Evolutionary conservation across 2,888 invertebrate genomes (phyloP).

Genomic region (Kryphioiulus occultus): DNA sequence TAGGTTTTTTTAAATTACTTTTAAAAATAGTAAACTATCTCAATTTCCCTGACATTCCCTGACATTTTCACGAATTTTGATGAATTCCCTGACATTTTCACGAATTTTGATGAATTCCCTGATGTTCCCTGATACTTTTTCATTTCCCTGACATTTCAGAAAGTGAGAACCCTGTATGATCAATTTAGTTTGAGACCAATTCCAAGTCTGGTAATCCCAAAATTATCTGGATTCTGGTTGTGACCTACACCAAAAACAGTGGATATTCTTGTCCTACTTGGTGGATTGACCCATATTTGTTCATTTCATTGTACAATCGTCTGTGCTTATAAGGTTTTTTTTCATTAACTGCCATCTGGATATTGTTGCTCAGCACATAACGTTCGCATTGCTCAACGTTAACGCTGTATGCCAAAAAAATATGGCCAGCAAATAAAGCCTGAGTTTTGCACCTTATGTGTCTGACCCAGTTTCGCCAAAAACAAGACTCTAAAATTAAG

Average conservation of each 20-base stretch:
- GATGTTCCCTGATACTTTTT: too few relatives aligned
- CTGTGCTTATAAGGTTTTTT: neutral
- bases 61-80: too few relatives aligned
- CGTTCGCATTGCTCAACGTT: neutral
- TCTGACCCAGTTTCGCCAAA: constrained; percentile 12
- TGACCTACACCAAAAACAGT: neutral
- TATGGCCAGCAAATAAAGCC: neutral
- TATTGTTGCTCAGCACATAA: neutral
- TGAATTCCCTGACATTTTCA: too few relatives aligned
- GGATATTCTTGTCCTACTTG: neutral
- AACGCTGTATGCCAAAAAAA: neutral
- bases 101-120: too few relatives aligned
- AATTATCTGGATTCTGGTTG: neutral
- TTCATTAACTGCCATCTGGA: constrained; percentile 1
- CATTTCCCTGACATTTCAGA: too few relatives aligned
- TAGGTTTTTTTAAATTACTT: too few relatives aligned
- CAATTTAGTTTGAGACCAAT: too few relatives aligned
- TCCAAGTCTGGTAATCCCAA: too few relatives aligned
- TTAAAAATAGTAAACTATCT: too few relatives aligned
- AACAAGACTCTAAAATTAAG: constrained; percentile 31
- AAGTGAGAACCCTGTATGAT: too few relatives aligned
- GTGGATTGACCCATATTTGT: neutral
- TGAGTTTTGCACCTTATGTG: constrained; percentile 3
- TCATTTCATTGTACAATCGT: neutral
- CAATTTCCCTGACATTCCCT: too few relatives aligned